Conservation (phyloP, 2,797 vertebrate genomes). For the Cheirogaleus major region DNA sequence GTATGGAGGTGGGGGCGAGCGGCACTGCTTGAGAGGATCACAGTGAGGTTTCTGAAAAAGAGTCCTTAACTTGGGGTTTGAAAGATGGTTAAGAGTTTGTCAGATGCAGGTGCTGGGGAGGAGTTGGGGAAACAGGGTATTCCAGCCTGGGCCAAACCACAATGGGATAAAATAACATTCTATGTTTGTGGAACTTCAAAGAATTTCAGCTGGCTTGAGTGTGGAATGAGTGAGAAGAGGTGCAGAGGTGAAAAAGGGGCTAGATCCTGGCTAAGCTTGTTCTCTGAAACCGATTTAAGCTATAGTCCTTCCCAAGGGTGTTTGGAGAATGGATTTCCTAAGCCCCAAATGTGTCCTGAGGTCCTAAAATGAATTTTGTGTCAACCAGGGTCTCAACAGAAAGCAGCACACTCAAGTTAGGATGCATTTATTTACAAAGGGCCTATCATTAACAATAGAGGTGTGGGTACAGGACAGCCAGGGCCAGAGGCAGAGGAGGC, state of each 20-base stretch:
- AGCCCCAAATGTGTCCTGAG: neutral
- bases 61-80: neutral
- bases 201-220: neutral
- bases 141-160: neutral
- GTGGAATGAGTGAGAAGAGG: neutral
- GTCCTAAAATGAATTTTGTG: neutral
- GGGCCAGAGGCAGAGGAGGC: neutral
- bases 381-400: neutral
- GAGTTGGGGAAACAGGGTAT: neutral
- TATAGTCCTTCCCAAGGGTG: neutral
- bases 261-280: neutral
- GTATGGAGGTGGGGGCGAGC: neutral
- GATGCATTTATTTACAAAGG: neutral
- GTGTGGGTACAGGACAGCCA: neutral
- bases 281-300: slow-evolving; percentile 15
- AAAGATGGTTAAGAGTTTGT: neutral
- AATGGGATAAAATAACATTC: neutral
- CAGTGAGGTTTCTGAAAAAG: neutral
- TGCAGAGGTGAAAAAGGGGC: neutral
- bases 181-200: neutral
- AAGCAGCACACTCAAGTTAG: neutral
- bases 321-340: neutral
- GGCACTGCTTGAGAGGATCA: neutral
- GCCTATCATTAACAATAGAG: neutral
- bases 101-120: neutral